Percentiles rank a stretch among this genome's conserved stretches.
These are phyloP conservation scores for Acanthoscelides obtectus DNA, from an alignment of 2,888 invertebrate species.

Conservation along the genomic window DNA sequence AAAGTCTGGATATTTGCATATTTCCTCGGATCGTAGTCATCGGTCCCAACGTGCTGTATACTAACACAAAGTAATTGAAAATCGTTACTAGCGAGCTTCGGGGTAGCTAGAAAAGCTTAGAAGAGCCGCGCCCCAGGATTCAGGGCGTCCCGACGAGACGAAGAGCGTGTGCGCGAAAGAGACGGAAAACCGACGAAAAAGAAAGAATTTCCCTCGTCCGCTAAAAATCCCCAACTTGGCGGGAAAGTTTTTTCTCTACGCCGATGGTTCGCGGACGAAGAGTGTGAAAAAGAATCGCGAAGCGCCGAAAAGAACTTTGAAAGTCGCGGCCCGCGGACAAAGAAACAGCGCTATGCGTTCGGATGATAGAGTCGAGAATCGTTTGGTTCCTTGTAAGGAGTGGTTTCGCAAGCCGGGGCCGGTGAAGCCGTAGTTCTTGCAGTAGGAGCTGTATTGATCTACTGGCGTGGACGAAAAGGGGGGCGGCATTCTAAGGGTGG, in stretches of 20 bases:
- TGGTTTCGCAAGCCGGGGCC: constrained; percentile 44
- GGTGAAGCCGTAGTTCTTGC: constrained; percentile 50
- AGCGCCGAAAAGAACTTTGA: background rate
- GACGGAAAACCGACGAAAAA: background rate
- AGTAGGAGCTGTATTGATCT: constrained; percentile 50
- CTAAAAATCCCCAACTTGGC: background rate
- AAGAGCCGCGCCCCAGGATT: background rate
- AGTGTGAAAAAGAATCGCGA: background rate
- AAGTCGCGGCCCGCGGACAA: constrained; percentile 25
- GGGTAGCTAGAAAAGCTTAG: background rate
- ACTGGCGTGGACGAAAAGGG: constrained; percentile 35
- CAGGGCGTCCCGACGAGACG: background rate
- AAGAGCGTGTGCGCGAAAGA: background rate
- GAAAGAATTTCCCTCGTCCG: constrained; percentile 24
- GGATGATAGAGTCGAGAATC: constrained; percentile 35
- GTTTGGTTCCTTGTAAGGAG: constrained; percentile 39
- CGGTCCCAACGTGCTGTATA: background rate
- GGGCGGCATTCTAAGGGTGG: constrained; percentile 43
- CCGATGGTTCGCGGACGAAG: background rate
- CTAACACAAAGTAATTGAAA: background rate
- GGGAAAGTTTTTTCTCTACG: background rate
- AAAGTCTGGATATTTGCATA: no score
- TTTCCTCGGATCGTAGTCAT: background rate
- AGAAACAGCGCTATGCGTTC: constrained; percentile 27
- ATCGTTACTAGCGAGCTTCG: background rate